These are phyloP conservation scores for Drosophila algonquin DNA, from an alignment of 2,888 invertebrate genomes.

Conservation along the genomic window DNA sequence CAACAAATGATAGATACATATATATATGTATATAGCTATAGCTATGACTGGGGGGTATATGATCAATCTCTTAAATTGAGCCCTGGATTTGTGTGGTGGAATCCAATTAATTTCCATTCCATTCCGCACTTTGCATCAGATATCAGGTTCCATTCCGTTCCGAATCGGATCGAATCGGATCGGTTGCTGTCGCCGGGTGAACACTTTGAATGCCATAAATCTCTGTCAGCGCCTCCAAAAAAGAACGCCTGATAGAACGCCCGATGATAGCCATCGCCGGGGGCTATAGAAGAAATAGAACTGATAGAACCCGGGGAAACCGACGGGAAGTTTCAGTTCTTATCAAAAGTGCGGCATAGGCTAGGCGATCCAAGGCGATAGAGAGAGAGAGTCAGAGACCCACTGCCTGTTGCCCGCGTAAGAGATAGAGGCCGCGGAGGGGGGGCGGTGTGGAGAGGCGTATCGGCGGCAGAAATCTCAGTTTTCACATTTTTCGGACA, in stretches of 20 bases:
- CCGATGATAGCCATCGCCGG: conserved; percentile 23
- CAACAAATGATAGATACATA: not conserved
- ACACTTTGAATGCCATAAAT: conserved; percentile 61
- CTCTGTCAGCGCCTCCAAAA: conserved; percentile 61
- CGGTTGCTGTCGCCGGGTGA: conserved; percentile 42
- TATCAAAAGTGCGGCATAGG: conserved; percentile 19
- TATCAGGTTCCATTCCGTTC: conserved; percentile 57
- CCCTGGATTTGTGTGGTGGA: conserved; percentile 25
- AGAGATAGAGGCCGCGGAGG: not conserved
- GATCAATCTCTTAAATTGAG: conserved; percentile 35
- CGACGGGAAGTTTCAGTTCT: conserved; percentile 34
- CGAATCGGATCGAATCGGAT: conserved; percentile 18
- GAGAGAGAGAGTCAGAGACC: not conserved
- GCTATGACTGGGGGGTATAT: conserved; percentile 7
- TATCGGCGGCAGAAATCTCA: conserved; percentile 61
- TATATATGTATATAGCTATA: conserved; percentile 26
- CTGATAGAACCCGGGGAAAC: conserved; percentile 11
- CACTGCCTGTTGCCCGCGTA: not conserved
- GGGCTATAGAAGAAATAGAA: conserved; percentile 21
- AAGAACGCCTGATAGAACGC: conserved; percentile 20
- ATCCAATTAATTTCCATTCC: conserved; percentile 49
- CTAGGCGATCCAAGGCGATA: conserved; percentile 26
- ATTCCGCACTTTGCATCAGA: conserved; percentile 52
- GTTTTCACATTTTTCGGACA: conserved; percentile 53
- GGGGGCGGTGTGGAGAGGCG: not conserved